Conservation (phyloP, 2,888 invertebrate species). For the Esperia sulphurella region DNA sequence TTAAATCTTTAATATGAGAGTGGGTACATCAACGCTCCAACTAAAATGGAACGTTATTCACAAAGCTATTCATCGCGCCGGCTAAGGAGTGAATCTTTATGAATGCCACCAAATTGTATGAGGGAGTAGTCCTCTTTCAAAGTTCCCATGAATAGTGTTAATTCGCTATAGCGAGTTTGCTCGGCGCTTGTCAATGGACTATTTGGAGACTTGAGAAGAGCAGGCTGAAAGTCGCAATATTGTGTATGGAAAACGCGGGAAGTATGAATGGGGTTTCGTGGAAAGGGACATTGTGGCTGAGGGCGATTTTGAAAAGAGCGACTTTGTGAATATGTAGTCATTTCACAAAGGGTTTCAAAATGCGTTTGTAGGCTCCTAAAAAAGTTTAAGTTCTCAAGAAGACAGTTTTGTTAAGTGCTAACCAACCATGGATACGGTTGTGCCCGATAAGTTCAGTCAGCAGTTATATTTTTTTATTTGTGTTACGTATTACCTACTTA, state of each 20-base stretch:
- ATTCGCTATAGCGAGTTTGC: slow-evolving; percentile 78
- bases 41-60: slow-evolving; percentile 64
- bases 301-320: slow-evolving; percentile 54
- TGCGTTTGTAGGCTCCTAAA: no score
- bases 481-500: no score
- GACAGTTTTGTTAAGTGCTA: no score
- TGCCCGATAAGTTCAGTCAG: no score
- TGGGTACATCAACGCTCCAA: slow-evolving; percentile 27
- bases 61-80: slow-evolving; percentile 68
- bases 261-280: slow-evolving; percentile 62
- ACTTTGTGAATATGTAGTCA: slow-evolving; percentile 1
- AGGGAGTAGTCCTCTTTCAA: slow-evolving; percentile 78
- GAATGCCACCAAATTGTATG: slow-evolving; percentile 79
- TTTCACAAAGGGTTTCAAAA: neutral
- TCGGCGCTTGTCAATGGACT: slow-evolving; percentile 74
- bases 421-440: no score
- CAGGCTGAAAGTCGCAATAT: slow-evolving; percentile 63
- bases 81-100: slow-evolving; percentile 77
- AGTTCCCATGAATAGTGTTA: slow-evolving; percentile 78
- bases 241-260: slow-evolving; percentile 75
- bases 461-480: no score
- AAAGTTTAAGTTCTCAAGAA: no score
- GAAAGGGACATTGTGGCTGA: slow-evolving; percentile 44
- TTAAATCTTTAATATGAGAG: slow-evolving; percentile 37
- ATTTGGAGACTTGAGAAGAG: slow-evolving; percentile 61